phyloP scores from a whole-genome alignment of 1,140 invertebrate species.

The Paraescarpia echinospica region DNA sequence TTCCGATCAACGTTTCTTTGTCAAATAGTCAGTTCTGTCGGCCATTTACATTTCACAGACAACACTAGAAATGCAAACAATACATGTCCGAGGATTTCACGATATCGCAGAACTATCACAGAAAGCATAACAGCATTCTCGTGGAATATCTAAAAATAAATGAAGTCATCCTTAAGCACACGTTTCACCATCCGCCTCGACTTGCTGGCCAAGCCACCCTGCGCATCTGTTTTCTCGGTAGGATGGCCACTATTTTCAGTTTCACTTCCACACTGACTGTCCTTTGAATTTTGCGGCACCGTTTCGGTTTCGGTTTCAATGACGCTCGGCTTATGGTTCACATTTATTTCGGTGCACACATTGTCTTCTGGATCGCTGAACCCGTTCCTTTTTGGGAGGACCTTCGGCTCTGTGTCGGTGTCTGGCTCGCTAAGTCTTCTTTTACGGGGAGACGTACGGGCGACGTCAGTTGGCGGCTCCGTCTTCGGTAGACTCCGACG shows the following conservation, averaged over 20 bases:
- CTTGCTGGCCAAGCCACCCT: neutral
- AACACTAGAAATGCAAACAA: neutral
- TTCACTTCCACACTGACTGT: neutral
- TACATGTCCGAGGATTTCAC: neutral
- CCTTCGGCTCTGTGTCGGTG: neutral
- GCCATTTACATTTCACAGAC: neutral
- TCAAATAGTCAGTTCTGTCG: neutral
- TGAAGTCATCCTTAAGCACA: slow-evolving; percentile 5
- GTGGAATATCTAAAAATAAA: neutral
- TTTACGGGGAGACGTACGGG: neutral
- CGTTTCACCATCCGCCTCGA: neutral
- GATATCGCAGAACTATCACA: neutral
- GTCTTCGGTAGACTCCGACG: neutral
- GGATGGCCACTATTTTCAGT: neutral
- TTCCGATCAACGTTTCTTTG: neutral
- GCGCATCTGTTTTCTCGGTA: neutral
- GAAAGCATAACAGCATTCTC: neutral
- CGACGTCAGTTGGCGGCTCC: neutral
- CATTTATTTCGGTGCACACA: neutral
- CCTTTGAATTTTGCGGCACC: neutral
- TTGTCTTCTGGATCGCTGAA: neutral
- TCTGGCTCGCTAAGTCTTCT: neutral
- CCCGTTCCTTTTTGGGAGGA: neutral
- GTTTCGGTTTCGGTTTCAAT: neutral
- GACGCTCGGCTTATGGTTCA: neutral